These are phyloP conservation scores for Nothobranchius kuhntae DNA, from an alignment of 2,113 vertebrate genomes.

Conservation along the genomic window DNA sequence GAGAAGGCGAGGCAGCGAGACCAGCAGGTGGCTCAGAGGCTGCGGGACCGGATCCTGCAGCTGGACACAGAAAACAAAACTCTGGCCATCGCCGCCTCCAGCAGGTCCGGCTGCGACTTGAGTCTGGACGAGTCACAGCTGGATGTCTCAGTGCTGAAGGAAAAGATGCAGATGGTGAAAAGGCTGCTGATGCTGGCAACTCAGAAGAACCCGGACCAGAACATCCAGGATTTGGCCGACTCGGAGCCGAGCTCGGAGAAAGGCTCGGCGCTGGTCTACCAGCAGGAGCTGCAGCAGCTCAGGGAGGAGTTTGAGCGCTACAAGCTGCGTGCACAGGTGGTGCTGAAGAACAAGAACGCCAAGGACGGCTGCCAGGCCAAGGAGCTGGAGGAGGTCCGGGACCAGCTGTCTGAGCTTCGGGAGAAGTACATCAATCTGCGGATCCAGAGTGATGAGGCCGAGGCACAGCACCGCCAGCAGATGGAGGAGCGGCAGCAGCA, in stretches of 20 bases:
- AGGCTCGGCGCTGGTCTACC: slow-evolving; percentile 75
- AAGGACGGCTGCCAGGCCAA: slow-evolving; percentile 84
- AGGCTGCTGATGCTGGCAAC: slow-evolving; percentile 81
- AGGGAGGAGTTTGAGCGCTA: slow-evolving; percentile 95
- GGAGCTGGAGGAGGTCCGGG: slow-evolving; percentile 88
- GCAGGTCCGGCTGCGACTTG: slow-evolving; percentile 69
- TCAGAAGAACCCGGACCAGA: slow-evolving; percentile 73
- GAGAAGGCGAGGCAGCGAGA: slow-evolving; percentile 89
- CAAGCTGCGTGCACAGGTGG: slow-evolving; percentile 89
- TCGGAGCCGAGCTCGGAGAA: slow-evolving; percentile 68
- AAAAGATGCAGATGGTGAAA: slow-evolving; percentile 88
- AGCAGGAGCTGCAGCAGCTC: slow-evolving; percentile 91
- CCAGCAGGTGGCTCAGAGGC: slow-evolving; percentile 82
- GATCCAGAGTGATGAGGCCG: slow-evolving; percentile 82
- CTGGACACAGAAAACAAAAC: slow-evolving; percentile 94
- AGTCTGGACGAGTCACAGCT: slow-evolving; percentile 80
- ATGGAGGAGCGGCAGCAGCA: slow-evolving; percentile 80
- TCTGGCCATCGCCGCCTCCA: slow-evolving; percentile 82
- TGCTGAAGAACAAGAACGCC: slow-evolving; percentile 87
- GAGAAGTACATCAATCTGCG: slow-evolving; percentile 90
- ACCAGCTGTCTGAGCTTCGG: slow-evolving; percentile 87
- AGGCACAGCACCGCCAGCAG: slow-evolving; percentile 73
- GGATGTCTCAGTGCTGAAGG: slow-evolving; percentile 80
- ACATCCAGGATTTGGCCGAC: slow-evolving; percentile 74
- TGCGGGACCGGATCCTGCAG: slow-evolving; percentile 88